Conservation (phyloP, 2,797 vertebrate genomes). For the Lemur catta region DNA sequence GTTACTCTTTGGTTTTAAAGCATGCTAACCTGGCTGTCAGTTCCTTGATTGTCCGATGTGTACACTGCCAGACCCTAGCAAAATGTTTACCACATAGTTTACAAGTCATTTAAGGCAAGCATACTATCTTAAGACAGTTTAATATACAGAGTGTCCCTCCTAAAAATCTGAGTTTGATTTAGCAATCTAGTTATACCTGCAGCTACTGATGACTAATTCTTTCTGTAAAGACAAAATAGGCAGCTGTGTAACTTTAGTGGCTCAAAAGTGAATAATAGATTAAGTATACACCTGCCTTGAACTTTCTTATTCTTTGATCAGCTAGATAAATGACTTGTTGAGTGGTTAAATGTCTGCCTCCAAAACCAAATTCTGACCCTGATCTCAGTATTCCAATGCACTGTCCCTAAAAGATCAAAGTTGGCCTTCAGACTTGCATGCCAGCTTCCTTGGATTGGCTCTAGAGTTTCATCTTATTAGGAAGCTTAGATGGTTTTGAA, state of each 20-base stretch:
- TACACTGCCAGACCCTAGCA: not conserved
- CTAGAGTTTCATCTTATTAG: not conserved
- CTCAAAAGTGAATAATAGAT: not conserved
- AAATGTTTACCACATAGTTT: not conserved
- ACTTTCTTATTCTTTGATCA: conserved; percentile 48
- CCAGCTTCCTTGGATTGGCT: not conserved
- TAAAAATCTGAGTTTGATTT: not conserved
- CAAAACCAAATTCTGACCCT: conserved; percentile 32
- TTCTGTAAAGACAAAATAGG: conserved; percentile 4
- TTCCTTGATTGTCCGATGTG: not conserved
- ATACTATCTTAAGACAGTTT: not conserved
- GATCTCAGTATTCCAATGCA: not conserved
- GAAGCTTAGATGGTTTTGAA: not conserved
- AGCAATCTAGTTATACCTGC: not conserved
- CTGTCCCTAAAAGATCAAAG: not conserved
- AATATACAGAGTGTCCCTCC: not conserved
- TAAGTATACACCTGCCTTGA: conserved; percentile 23
- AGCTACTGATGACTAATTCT: not conserved
- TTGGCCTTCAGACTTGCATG: not conserved
- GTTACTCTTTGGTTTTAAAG: not conserved
- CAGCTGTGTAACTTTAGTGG: not conserved
- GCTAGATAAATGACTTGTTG: conserved; percentile 2
- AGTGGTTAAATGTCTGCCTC: conserved; percentile 31
- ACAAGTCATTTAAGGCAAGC: not conserved
- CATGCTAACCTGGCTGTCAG: not conserved